These are phyloP conservation scores for Acleris literana DNA, from an alignment of 2,888 invertebrate genomes.

Conservation along the genomic window DNA sequence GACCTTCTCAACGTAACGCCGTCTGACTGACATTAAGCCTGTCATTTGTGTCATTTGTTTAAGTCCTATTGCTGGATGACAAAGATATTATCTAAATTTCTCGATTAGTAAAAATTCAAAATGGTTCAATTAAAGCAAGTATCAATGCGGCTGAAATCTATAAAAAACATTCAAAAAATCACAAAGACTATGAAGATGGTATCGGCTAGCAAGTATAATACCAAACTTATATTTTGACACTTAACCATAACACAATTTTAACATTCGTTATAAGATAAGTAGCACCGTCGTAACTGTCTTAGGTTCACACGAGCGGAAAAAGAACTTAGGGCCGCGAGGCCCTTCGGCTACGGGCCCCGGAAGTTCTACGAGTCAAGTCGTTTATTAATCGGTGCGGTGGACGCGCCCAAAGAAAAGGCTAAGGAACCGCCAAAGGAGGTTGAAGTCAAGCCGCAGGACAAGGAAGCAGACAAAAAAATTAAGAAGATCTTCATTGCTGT, in stretches of 20 bases:
- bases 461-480: conserved; percentile 51
- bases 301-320: conserved; percentile 90
- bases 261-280: neutral
- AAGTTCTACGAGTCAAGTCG: conserved; percentile 85
- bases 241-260: conserved; percentile 60
- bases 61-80: neutral
- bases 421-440: conserved; percentile 56
- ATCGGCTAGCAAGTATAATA: conserved; percentile 80
- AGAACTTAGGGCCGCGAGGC: conserved; percentile 87
- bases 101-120: conserved; percentile 37
- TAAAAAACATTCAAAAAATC: conserved; percentile 92
- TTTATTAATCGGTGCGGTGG: conserved; percentile 54
- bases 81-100: conserved; percentile 1
- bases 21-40: too few relatives aligned
- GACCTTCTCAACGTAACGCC: too few relatives aligned
- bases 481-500: conserved; percentile 85
- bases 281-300: neutral
- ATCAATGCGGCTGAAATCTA: conserved; percentile 88
- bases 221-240: conserved; percentile 45
- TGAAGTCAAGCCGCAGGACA: conserved; percentile 42
- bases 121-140: conserved; percentile 91
- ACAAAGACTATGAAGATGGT: conserved; percentile 95
- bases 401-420: conserved; percentile 44
- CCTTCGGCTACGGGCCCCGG: conserved; percentile 87
- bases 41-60: conserved; percentile 5